Base-by-base conservation (phyloP, 2,113 vertebrate species). In the Dinomys branickii region DNA sequence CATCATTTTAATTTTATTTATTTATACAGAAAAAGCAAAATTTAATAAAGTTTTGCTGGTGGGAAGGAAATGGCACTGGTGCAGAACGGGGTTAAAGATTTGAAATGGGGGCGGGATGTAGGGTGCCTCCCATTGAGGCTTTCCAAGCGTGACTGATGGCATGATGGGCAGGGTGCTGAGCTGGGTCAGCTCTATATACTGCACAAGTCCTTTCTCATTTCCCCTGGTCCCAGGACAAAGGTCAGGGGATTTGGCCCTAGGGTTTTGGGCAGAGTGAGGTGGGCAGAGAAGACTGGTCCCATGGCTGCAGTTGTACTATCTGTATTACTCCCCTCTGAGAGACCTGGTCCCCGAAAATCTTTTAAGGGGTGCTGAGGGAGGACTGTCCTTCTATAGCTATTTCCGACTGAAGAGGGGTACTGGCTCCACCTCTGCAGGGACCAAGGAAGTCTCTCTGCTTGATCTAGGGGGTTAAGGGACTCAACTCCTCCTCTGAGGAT, bases 1-100 rank as follows among this genome's bases (percentile, higher is more conserved):
- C 35, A 91, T 88, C 33, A 41, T 84, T 94, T 96, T 86, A 50
- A 50, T 78, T 77, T 75, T 44, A 75, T 50, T 41, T 73, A 73
- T 24, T 78, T 77, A 30, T 78, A 50, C 14, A 50, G 75, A 14
- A 50, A 78, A 78, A 78, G 75, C 13, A 78, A 33, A 47, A 78
- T 50, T 47, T 78, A 78, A 47, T 50, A 78, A 78, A 50, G 44
- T 14, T 47, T 50, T 50, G 75, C 41, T 78, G 44, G 13, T 17
- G 14, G 26, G 26, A 19, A 78, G 75, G 44, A 50, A 78, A 78
- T 4, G 26, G 44, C 14, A 7, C 75, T 50, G 26, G 7, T 2
- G 11, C 75, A 47, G 73, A 77, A 28, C 30, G 38, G 12, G 13
- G 41, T 26, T 47, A 77, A 77, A 10, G 73, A 77, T 77, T 47